Evolutionary conservation across 2,113 vertebrate species (phyloP).

Genomic region (Cyanoramphus novaezelandiae): DNA sequence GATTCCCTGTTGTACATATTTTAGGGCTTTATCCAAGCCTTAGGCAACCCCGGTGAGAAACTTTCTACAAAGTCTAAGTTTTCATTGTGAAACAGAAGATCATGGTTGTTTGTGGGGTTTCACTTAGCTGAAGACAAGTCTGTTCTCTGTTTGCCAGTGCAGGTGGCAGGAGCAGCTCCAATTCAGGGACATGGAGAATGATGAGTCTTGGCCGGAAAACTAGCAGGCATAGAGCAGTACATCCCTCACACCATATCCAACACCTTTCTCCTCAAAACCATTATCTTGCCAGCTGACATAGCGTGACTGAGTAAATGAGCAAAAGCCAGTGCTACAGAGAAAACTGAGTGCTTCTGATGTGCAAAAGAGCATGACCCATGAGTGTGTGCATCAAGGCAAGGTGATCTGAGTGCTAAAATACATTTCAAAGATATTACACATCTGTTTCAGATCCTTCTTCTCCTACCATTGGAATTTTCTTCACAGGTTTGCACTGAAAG

Average conservation of each 20-base stretch:
- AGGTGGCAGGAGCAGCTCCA: not conserved
- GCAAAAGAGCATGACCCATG: accelerated
- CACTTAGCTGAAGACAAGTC: not conserved
- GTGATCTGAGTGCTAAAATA: not conserved
- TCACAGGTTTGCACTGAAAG: not conserved
- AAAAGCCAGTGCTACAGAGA: not conserved
- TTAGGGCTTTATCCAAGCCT: not conserved
- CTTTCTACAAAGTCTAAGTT: not conserved
- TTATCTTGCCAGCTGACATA: not conserved
- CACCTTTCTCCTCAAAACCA: not conserved
- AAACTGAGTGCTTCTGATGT: not conserved
- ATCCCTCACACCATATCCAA: not conserved
- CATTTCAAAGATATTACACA: not conserved
- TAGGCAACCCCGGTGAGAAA: not conserved
- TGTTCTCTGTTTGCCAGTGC: not conserved
- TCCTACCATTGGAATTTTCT: not conserved
- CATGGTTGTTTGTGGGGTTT: not conserved
- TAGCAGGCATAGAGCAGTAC: not conserved
- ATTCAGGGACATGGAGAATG: accelerated
- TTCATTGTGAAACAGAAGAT: not conserved
- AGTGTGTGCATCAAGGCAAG: accelerated
- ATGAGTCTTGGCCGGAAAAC: not conserved
- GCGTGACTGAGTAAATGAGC: not conserved
- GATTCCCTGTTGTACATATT: not conserved
- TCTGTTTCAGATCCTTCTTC: not conserved